A percentile compares a stretch with the other conserved stretches of the same genome.
Conservation (phyloP, 2,888 invertebrate species). For the Prosapia bicincta region DNA sequence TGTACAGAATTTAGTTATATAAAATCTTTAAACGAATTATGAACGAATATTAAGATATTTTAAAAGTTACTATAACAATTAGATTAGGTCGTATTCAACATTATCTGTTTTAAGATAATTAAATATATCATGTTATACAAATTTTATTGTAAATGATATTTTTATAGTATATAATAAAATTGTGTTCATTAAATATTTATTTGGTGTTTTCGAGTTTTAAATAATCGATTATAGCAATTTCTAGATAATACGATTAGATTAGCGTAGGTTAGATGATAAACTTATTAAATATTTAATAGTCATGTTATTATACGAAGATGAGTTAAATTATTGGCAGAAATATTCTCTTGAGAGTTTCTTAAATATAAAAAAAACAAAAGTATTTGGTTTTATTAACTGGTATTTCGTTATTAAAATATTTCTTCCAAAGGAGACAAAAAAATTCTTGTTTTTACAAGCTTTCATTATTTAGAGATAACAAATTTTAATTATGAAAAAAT, state of each 20-base stretch:
- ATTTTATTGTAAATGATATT: not conserved
- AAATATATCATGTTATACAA: not conserved
- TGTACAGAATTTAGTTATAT: not conserved
- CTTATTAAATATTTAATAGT: too few relatives aligned
- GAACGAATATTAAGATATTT: not conserved
- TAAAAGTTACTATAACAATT: not conserved
- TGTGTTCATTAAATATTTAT: not conserved
- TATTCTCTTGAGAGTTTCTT: too few relatives aligned
- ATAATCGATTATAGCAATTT: not conserved
- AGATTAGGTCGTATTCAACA: not conserved
- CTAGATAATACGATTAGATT: not conserved
- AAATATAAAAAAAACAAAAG: too few relatives aligned
- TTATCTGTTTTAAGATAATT: not conserved
- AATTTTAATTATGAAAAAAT: too few relatives aligned
- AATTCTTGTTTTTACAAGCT: too few relatives aligned
- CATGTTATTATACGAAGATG: too few relatives aligned
- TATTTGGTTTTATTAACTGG: too few relatives aligned
- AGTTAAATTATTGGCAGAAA: too few relatives aligned
- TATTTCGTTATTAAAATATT: too few relatives aligned
- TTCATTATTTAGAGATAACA: too few relatives aligned
- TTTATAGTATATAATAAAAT: not conserved
- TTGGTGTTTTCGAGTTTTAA: not conserved
- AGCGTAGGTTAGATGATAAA: not conserved
- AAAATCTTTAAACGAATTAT: not conserved
- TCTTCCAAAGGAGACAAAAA: too few relatives aligned